Conservation (phyloP, 2,113 vertebrate genomes). For the Sylvia atricapilla region DNA sequence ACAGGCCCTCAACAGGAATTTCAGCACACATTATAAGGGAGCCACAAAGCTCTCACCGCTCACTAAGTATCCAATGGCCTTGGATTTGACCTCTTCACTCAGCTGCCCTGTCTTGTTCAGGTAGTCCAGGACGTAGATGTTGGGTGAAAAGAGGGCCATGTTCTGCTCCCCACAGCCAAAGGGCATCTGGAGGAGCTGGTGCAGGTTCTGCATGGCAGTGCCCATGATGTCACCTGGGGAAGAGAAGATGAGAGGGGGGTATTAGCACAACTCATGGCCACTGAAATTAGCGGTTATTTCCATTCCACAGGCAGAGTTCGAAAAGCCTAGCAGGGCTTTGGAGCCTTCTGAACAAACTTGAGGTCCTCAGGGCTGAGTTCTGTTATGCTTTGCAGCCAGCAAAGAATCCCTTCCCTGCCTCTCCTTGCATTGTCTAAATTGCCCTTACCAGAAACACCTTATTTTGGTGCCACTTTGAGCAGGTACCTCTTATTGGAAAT, state of each 20-base stretch:
- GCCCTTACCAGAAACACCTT: not conserved
- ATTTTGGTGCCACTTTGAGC: not conserved
- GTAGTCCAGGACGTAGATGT: constrained; percentile 86
- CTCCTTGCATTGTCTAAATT: not conserved
- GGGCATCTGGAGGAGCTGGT: constrained; percentile 83
- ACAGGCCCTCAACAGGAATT: not conserved
- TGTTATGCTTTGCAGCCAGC: not conserved
- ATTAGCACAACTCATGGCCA: not conserved
- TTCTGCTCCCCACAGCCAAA: constrained; percentile 92
- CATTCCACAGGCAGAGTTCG: not conserved
- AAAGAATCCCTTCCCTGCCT: not conserved
- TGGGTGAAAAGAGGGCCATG: constrained; percentile 84
- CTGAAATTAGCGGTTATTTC: not conserved
- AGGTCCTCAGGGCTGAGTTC: not conserved
- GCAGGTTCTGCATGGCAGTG: constrained; percentile 78
- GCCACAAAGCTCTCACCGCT: constrained; percentile 72
- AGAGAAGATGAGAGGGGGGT: not conserved
- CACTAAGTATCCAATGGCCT: constrained; percentile 74
- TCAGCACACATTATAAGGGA: not conserved
- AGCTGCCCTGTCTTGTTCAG: constrained; percentile 82
- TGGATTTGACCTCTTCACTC: constrained; percentile 66
- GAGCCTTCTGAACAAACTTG: not conserved
- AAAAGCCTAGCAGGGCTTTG: not conserved
- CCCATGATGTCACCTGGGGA: constrained; percentile 84
- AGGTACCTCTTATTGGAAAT: not conserved